These are phyloP conservation scores for Chrysomela aeneicollis DNA, from an alignment of 2,888 invertebrate genomes.

Conservation along the genomic window DNA sequence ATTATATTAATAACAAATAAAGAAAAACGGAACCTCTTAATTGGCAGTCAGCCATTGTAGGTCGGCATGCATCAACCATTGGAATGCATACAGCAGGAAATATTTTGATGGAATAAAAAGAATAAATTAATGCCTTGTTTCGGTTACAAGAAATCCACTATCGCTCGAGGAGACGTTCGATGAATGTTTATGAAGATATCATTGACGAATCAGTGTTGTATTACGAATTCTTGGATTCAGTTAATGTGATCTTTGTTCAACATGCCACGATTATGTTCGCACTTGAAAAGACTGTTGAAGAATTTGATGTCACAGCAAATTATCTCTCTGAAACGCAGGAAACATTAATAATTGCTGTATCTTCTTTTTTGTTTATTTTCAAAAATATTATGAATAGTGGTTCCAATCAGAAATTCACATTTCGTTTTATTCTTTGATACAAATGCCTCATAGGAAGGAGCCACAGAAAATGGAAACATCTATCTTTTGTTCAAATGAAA, in stretches of 20 bases:
- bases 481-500: too few relatives aligned
- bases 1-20: conserved; percentile 43
- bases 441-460: too few relatives aligned
- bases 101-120: conserved; percentile 45
- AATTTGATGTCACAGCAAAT: neutral
- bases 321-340: neutral
- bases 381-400: too few relatives aligned
- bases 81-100: conserved; percentile 43
- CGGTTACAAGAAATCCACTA: conserved; percentile 19
- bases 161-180: conserved; percentile 14
- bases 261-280: neutral
- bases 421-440: too few relatives aligned
- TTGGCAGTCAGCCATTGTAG: conserved; percentile 42
- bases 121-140: conserved; percentile 38
- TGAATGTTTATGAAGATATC: conserved; percentile 22
- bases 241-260: neutral
- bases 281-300: neutral
- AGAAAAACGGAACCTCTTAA: conserved; percentile 44
- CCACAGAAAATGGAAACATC: too few relatives aligned
- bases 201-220: conserved; percentile 13
- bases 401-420: too few relatives aligned
- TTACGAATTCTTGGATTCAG: conserved; percentile 5
- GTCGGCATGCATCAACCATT: conserved; percentile 38
- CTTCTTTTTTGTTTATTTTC: too few relatives aligned
- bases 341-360: too few relatives aligned